Evolutionary conservation across 2,888 invertebrate genomes (phyloP).

Genomic region (Isoperla grammatica): DNA sequence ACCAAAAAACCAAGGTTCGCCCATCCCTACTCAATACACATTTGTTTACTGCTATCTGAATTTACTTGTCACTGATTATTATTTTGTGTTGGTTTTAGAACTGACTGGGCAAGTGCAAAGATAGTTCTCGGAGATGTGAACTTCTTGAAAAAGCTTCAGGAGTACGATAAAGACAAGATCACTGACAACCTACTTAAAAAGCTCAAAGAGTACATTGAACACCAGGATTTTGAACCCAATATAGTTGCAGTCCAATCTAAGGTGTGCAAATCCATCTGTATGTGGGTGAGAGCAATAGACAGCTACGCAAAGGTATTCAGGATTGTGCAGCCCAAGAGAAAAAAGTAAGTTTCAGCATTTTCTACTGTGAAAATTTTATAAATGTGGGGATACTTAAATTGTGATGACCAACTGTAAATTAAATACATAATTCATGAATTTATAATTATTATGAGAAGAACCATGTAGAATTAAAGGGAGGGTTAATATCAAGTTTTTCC

Average conservation of each 20-base stretch:
- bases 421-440: not conserved
- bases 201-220: slow-evolving; percentile 72
- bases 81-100: too few relatives aligned
- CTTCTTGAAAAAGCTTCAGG: slow-evolving; percentile 74
- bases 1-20: too few relatives aligned
- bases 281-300: slow-evolving; percentile 90
- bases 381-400: not conserved
- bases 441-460: not conserved
- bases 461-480: too few relatives aligned
- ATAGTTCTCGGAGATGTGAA: slow-evolving; percentile 72
- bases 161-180: slow-evolving; percentile 84
- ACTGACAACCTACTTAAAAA: slow-evolving; percentile 69
- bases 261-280: slow-evolving; percentile 85
- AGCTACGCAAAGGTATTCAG: slow-evolving; percentile 81
- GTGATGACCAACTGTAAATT: too few relatives aligned
- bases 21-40: too few relatives aligned
- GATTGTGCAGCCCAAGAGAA: slow-evolving; percentile 83
- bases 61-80: too few relatives aligned
- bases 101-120: slow-evolving; percentile 84
- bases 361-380: not conserved
- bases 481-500: too few relatives aligned
- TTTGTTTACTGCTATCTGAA: too few relatives aligned
- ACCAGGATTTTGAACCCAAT: slow-evolving; percentile 81
- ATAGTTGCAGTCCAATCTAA: slow-evolving; percentile 77
- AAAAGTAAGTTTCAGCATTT: slow-evolving; percentile 52